Conservation (phyloP, 2,113 vertebrate genomes). For the Campylomormyrus numenius region DNA sequence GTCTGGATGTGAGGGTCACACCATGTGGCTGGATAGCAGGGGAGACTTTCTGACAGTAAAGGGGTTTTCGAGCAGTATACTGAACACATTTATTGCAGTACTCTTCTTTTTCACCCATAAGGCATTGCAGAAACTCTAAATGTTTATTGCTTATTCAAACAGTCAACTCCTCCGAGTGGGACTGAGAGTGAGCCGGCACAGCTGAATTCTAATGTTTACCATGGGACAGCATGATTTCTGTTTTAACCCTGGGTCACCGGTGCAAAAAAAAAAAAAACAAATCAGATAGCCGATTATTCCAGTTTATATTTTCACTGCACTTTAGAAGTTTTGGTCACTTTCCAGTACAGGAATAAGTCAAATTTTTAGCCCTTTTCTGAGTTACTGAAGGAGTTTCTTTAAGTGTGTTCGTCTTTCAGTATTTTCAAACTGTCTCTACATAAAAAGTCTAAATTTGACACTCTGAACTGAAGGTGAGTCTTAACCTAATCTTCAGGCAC, state of each 20-base stretch:
- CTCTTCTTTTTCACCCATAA: slow-evolving; percentile 28
- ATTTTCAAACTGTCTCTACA: neutral
- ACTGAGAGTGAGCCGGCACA: neutral
- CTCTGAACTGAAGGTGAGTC: neutral
- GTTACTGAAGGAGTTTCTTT: neutral
- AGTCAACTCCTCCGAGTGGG: slow-evolving; percentile 18
- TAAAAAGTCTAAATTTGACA: neutral
- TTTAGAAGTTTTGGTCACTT: neutral
- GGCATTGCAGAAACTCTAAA: slow-evolving; percentile 35
- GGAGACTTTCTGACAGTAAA: slow-evolving; percentile 34
- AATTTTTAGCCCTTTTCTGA: neutral
- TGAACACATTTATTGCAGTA: slow-evolving; percentile 20
- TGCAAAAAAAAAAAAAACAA: neutral
- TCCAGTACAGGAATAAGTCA: neutral
- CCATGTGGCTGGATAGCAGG: neutral
- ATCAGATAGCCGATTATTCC: neutral
- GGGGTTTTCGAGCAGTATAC: neutral
- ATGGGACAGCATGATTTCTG: neutral
- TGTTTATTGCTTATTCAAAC: slow-evolving; percentile 47
- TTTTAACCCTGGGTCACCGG: neutral
- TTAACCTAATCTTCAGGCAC: slow-evolving; percentile 9
- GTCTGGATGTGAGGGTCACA: neutral
- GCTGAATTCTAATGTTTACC: neutral
- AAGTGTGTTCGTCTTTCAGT: neutral
- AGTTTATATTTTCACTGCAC: neutral